Conservation (phyloP, 2,113 vertebrate species). For the Scophthalmus maximus region DNA sequence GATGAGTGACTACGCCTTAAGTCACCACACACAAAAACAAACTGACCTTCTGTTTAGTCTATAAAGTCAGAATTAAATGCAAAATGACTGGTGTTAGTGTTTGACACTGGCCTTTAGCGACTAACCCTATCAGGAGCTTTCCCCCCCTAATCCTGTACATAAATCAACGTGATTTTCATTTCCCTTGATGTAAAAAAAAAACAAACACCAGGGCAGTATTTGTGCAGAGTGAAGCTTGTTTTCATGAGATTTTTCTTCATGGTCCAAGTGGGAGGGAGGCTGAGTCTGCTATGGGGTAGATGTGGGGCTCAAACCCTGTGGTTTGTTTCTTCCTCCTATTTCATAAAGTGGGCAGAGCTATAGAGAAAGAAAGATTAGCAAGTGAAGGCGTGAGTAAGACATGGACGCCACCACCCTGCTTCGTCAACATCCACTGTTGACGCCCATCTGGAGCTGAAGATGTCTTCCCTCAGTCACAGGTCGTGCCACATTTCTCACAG, state of each 20-base stretch:
- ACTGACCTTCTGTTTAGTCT: background rate
- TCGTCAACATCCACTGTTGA: background rate
- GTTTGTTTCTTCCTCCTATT: background rate
- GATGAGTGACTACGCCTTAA: background rate
- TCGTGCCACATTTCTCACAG: constrained; percentile 4
- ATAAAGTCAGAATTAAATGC: constrained; percentile 17
- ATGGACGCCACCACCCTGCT: background rate
- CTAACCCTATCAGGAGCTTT: no score
- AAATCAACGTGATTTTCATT: no score
- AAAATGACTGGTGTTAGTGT: constrained; percentile 49
- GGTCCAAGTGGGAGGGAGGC: background rate
- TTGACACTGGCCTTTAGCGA: constrained; percentile 38
- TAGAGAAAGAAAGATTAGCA: background rate
- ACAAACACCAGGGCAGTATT: no score
- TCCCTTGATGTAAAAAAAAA: no score
- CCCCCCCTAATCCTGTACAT: no score
- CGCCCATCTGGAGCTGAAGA: background rate
- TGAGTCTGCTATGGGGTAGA: background rate
- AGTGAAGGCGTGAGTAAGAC: background rate
- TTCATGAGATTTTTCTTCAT: background rate
- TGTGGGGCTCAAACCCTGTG: constrained; percentile 3
- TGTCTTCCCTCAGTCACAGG: background rate
- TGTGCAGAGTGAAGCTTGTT: no score
- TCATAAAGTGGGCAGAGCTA: background rate
- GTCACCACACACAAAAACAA: constrained; percentile 23